These are phyloP conservation scores for Xylocampa areola DNA, from an alignment of 2,888 invertebrate genomes.

Conservation along the genomic window DNA sequence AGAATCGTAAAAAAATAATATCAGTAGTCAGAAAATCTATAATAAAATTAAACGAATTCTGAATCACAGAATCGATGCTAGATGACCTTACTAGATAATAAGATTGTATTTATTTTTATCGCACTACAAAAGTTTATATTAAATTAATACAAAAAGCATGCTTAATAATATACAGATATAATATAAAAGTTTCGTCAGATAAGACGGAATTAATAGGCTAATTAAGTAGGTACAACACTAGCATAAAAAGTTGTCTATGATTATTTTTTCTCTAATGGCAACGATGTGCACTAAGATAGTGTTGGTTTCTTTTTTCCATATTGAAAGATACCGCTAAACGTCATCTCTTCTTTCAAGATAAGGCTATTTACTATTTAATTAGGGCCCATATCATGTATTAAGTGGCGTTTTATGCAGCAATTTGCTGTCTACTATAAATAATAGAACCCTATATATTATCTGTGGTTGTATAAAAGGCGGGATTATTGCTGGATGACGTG, in stretches of 20 bases:
- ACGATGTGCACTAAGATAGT: slow-evolving; percentile 35
- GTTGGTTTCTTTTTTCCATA: slow-evolving; percentile 41
- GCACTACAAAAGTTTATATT: neutral
- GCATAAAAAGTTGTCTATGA: slow-evolving; percentile 25
- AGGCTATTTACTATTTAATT: slow-evolving; percentile 53
- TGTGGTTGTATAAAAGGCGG: slow-evolving; percentile 42
- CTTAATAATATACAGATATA: slow-evolving; percentile 21
- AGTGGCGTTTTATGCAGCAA: slow-evolving; percentile 45
- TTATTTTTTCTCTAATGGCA: slow-evolving; percentile 38
- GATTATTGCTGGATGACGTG: slow-evolving; percentile 39
- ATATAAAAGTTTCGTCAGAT: slow-evolving; percentile 29
- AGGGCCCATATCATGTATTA: slow-evolving; percentile 42
- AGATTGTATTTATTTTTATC: slow-evolving; percentile 2
- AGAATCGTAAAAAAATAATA: neutral
- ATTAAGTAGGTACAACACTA: slow-evolving; percentile 22
- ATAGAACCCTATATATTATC: slow-evolving; percentile 51
- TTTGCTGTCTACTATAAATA: slow-evolving; percentile 42
- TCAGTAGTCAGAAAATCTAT: too few species aligned
- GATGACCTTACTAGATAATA: too few species aligned
- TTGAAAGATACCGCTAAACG: slow-evolving; percentile 37
- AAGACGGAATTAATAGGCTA: slow-evolving; percentile 39
- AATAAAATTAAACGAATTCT: too few species aligned
- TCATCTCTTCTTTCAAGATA: slow-evolving; percentile 42
- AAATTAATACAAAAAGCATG: slow-evolving; percentile 9
- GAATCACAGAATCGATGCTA: too few species aligned